Evolutionary conservation across 92 coral and sea anemone species (phyloP).

Genomic region (Virgularia gustaviana): DNA sequence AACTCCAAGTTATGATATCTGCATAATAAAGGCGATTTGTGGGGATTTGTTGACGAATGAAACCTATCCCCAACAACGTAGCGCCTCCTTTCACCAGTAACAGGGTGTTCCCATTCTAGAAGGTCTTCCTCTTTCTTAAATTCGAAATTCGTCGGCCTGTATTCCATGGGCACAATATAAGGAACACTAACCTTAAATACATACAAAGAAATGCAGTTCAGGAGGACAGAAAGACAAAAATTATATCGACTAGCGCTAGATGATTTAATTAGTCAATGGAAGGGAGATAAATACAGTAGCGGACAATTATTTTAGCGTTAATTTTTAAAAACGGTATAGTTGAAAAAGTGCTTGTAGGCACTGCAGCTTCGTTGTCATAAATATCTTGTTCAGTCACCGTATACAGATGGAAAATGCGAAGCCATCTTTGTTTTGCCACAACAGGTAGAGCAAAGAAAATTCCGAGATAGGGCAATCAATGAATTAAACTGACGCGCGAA

Average conservation of each 20-base stretch:
- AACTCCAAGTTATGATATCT: background rate
- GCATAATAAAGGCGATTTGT: background rate
- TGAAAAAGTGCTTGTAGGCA: no score
- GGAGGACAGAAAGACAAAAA: background rate
- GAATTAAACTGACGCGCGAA: no score
- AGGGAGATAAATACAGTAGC: no score
- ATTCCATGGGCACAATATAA: constrained; percentile 14
- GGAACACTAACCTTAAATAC: constrained; percentile 15
- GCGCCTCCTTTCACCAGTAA: background rate
- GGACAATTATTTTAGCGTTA: no score
- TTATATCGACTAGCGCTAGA: background rate
- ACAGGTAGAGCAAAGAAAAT: no score
- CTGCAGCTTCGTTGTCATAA: no score
- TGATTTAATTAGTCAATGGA: background rate
- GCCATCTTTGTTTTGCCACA: no score
- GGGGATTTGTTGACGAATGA: background rate
- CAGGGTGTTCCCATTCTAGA: background rate
- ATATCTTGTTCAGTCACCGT: no score
- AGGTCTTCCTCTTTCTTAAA: background rate
- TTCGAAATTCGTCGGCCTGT: background rate
- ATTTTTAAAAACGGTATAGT: no score
- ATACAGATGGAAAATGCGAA: no score
- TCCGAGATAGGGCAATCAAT: no score
- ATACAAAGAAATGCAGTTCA: no score
- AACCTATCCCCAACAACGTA: background rate